Evolutionary conservation across 2,797 vertebrate genomes (phyloP), one percentile per base, ranked within the genome.

Genomic region (Manis javanica): DNA sequence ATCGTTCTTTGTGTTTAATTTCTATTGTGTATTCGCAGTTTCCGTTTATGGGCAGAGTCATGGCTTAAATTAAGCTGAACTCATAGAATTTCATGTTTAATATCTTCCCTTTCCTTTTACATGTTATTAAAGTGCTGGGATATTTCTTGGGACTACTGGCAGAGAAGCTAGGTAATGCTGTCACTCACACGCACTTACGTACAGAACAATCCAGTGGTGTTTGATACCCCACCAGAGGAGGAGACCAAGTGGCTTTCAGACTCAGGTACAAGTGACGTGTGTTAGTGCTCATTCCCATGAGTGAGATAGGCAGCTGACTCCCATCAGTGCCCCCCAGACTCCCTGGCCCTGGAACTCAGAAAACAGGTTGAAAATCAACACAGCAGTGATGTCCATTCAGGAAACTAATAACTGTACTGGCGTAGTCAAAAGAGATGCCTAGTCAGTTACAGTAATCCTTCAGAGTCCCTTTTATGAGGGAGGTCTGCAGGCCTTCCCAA

Each of bases 331-430:
- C 46, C 46, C 46, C 46, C 46, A 46, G 46, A 11, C 46, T 46
- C 46, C 46, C 46, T 11, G 46, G 12, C 24, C 37, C 79, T 84
- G 69, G 96, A 97, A 87, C 59, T 74, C 78, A 31, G 39, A 64
- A 96, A 49, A 21, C 64, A 97, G 90, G 94, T 57, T 92, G 92
- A 93, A 98, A 94, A 96, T 87, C 96, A 96, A 69, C 96, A 89
- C 0, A 0, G 46, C 55, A 39, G 59, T 97, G 95, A 96, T 97
- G 98, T 97, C 51, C 23, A 93, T 96, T 83, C 90, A 98, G 97
- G 92, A 94, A 96, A 83, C 66, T 94, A 91, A 96, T 96, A 79
- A 96, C 61, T 95, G n/a, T 9, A 59, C n/a, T 53, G 7, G 5
- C 2, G 42, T 11, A 66, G 68, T 97, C 71, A 46, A 72, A 93